Conservation (phyloP, 2,888 invertebrate genomes). For the Phania funesta region DNA sequence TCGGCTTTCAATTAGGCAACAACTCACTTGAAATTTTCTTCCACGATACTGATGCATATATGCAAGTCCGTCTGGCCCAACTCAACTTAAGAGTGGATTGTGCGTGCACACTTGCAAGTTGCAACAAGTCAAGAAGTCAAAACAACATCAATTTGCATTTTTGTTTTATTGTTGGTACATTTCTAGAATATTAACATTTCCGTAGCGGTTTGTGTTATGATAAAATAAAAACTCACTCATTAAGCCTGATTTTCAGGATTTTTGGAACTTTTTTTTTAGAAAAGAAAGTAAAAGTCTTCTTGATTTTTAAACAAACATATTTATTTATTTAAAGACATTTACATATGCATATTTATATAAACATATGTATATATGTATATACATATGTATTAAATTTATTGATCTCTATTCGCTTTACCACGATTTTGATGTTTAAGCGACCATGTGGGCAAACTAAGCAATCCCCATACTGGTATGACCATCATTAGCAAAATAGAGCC, state of each 20-base stretch:
- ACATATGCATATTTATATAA: no score
- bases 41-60: background rate
- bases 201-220: constrained; percentile 24
- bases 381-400: background rate
- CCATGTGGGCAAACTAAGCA: constrained; percentile 70
- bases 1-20: constrained; percentile 63
- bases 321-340: background rate
- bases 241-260: constrained; percentile 15
- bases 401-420: constrained; percentile 2
- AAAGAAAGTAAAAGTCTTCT: background rate
- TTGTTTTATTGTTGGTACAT: constrained; percentile 19
- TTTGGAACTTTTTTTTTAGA: background rate
- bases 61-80: background rate
- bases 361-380: no score
- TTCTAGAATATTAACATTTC: constrained; percentile 43
- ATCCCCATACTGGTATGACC: constrained; percentile 71
- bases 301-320: background rate
- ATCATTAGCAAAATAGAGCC: constrained; percentile 70
- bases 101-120: constrained; percentile 56
- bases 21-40: constrained; percentile 46
- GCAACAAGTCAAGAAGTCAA: background rate
- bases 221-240: background rate
- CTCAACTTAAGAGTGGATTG: background rate
- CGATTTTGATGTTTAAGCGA: constrained; percentile 62
- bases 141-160: constrained; percentile 40